phyloP scores from a whole-genome alignment of 1,140 invertebrate species.

The Drosophila arizonae region DNA sequence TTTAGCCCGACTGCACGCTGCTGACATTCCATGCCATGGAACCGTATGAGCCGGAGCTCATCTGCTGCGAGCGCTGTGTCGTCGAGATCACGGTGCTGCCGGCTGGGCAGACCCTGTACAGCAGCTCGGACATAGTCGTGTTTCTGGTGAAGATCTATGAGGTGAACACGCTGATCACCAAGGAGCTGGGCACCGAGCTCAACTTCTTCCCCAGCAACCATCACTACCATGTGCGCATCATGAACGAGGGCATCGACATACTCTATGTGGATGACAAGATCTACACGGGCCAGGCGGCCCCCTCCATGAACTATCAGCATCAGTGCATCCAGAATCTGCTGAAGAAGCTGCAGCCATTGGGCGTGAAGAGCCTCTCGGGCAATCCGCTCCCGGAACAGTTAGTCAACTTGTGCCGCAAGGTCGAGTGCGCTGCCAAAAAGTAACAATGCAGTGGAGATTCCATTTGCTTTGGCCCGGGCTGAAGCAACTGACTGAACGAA shows the following conservation, averaged over 20 bases:
- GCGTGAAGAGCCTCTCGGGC: slow-evolving; percentile 50
- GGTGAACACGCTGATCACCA: slow-evolving; percentile 50
- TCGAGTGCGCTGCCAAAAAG: slow-evolving; percentile 5
- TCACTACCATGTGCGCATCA: slow-evolving; percentile 54
- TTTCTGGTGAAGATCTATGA: slow-evolving; percentile 49
- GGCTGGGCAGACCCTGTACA: slow-evolving; percentile 46
- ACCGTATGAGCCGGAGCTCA: slow-evolving; percentile 57
- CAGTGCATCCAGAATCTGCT: slow-evolving; percentile 55
- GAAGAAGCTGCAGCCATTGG: slow-evolving; percentile 48
- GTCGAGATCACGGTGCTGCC: slow-evolving; percentile 57
- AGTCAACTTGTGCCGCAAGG: slow-evolving; percentile 40
- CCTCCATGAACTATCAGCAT: slow-evolving; percentile 41
- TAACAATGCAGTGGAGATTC: background rate
- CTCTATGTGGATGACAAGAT: slow-evolving; percentile 59
- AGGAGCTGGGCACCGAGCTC: slow-evolving; percentile 56
- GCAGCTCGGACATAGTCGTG: slow-evolving; percentile 53
- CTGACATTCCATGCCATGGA: slow-evolving; percentile 59
- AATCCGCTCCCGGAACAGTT: slow-evolving; percentile 44
- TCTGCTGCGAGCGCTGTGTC: slow-evolving; percentile 51
- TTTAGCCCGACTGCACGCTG: slow-evolving; percentile 41
- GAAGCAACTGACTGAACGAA: background rate
- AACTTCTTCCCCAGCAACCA: slow-evolving; percentile 60
- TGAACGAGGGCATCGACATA: slow-evolving; percentile 61
- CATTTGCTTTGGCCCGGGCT: slow-evolving; percentile 23
- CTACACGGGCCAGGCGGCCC: slow-evolving; percentile 4